Evolutionary conservation across 2,797 vertebrate species (phyloP).

Genomic region (Syngnathus rostellatus): DNA sequence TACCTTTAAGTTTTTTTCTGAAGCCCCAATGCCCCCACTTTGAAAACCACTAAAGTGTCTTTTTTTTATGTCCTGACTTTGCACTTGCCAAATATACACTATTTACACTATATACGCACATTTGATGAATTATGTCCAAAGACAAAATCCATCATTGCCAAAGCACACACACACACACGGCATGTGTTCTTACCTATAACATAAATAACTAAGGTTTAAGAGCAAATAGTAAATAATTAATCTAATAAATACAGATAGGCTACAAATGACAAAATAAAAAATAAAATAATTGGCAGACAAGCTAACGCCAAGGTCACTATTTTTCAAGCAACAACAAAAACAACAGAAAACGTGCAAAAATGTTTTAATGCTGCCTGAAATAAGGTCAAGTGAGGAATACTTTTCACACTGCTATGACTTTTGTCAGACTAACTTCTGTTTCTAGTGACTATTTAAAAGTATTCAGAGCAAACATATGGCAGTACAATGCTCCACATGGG

Average conservation of each 20-base stretch:
- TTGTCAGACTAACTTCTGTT: background rate
- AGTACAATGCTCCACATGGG: background rate
- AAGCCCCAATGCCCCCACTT: too few species aligned
- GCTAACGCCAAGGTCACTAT: background rate
- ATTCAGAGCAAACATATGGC: conserved; percentile 1
- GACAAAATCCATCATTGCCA: background rate
- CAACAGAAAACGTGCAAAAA: background rate
- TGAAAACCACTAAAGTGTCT: background rate
- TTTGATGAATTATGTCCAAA: background rate
- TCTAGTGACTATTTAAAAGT: background rate
- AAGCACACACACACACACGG: background rate
- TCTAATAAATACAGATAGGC: background rate
- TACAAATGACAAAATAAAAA: background rate
- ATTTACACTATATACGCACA: background rate
- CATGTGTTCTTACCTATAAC: background rate
- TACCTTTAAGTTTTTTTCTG: too few species aligned
- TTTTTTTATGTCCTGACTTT: background rate
- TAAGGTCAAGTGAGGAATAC: background rate
- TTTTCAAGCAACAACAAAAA: background rate
- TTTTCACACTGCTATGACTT: background rate
- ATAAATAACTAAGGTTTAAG: background rate
- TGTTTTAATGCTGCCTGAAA: background rate
- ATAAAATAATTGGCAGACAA: background rate
- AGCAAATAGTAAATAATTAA: too few species aligned
- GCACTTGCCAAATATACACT: too few species aligned